Conservation (phyloP, 2,888 invertebrate genomes). For the Andrena chrysosceles region DNA sequence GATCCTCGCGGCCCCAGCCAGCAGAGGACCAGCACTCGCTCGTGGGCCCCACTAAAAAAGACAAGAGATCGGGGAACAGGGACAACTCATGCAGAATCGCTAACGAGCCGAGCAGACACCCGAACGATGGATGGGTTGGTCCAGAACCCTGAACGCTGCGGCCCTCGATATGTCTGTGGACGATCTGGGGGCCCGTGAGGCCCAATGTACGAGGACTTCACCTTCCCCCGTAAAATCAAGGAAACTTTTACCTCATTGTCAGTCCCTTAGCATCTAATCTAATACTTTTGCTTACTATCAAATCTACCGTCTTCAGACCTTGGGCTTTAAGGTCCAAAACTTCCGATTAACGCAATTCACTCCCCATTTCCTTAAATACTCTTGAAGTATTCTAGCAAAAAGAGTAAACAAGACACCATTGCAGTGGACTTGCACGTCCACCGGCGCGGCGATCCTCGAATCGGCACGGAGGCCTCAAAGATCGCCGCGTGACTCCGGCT, state of each 20-base stretch:
- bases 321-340: too few relatives aligned
- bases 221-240: neutral
- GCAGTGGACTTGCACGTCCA: neutral
- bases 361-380: too few relatives aligned
- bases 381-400: too few relatives aligned
- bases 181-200: neutral
- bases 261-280: too few relatives aligned
- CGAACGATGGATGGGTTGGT: slow-evolving; percentile 81
- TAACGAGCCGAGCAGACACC: slow-evolving; percentile 81
- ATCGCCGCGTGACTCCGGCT: slow-evolving; percentile 66
- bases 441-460: slow-evolving; percentile 54
- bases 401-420: neutral
- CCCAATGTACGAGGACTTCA: neutral
- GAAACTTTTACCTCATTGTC: neutral
- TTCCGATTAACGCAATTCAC: too few relatives aligned
- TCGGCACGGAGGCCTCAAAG: slow-evolving; percentile 59
- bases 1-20: slow-evolving; percentile 48
- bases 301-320: too few relatives aligned
- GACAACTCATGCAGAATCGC: slow-evolving; percentile 82
- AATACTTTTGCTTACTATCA: too few relatives aligned
- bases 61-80: slow-evolving; percentile 73
- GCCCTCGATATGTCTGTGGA: slow-evolving; percentile 53
- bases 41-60: slow-evolving; percentile 72
- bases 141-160: slow-evolving; percentile 47
- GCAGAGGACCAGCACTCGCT: slow-evolving; percentile 39